Conservation (phyloP, 2,113 vertebrate genomes). For the Sterna hirundo region DNA sequence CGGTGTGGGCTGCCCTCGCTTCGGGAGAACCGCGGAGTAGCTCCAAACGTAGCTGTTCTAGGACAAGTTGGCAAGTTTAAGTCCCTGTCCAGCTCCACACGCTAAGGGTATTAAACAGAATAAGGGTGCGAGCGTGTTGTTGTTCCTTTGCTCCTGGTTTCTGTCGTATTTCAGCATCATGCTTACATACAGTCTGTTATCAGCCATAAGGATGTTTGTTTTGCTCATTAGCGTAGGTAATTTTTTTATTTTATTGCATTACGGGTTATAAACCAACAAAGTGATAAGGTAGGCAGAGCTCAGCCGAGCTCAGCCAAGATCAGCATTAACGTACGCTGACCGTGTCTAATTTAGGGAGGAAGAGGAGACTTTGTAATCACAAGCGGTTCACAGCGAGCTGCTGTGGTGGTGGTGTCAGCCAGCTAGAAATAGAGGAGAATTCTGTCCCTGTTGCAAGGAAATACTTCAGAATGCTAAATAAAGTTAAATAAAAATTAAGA, state of each 20-base stretch:
- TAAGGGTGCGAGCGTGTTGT: background rate
- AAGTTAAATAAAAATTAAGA: background rate
- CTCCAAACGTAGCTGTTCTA: rapidly evolving
- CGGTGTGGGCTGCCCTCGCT: background rate
- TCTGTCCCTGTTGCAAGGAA: background rate
- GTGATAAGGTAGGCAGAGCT: background rate
- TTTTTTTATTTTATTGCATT: background rate
- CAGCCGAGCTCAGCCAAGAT: background rate
- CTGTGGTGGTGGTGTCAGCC: background rate
- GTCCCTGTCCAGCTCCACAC: no score
- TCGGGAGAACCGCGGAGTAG: rapidly evolving
- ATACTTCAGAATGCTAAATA: background rate
- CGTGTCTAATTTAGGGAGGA: background rate
- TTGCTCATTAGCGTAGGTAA: background rate
- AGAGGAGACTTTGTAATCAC: background rate
- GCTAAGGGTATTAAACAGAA: no score
- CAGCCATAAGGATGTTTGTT: background rate
- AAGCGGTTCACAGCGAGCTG: background rate
- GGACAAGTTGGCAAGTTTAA: rapidly evolving
- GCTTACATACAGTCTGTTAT: background rate
- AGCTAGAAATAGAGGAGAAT: background rate
- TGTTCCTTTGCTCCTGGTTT: background rate
- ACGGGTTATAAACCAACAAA: background rate
- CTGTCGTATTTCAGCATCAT: background rate
- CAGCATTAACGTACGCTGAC: no score